Conservation (phyloP, 2,113 vertebrate species). For the Morone saxatilis region DNA sequence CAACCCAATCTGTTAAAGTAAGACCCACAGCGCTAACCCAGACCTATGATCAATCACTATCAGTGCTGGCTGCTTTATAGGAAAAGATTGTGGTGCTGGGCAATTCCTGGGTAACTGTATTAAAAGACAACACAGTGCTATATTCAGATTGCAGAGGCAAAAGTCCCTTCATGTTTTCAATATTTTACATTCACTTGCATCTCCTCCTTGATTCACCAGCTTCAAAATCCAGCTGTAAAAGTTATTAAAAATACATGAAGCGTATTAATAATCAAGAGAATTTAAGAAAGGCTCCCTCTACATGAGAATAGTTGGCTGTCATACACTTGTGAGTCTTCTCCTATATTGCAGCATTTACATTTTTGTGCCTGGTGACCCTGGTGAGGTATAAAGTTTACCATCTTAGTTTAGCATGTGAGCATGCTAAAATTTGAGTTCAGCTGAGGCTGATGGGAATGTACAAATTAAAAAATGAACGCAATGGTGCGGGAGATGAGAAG, state of each 20-base stretch:
- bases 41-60: not conserved
- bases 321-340: not conserved
- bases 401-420: too few species aligned
- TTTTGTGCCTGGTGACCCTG: not conserved
- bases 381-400: not conserved
- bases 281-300: not conserved
- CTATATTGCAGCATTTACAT: not conserved
- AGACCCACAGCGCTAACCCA: not conserved
- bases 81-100: not conserved
- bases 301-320: not conserved
- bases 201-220: not conserved
- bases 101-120: too few species aligned
- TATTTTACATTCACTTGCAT: not conserved
- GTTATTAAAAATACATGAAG: not conserved
- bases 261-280: not conserved
- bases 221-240: not conserved
- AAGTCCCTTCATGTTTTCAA: not conserved
- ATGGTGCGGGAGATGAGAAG: too few species aligned
- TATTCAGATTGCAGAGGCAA: not conserved
- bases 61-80: not conserved
- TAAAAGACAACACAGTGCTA: not conserved
- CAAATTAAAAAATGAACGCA: too few species aligned
- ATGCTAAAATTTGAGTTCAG: not conserved
- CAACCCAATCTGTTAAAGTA: not conserved
- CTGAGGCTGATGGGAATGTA: not conserved